Conservation (phyloP, 2,888 invertebrate genomes). For the Acanthosoma haemorrhoidale region DNA sequence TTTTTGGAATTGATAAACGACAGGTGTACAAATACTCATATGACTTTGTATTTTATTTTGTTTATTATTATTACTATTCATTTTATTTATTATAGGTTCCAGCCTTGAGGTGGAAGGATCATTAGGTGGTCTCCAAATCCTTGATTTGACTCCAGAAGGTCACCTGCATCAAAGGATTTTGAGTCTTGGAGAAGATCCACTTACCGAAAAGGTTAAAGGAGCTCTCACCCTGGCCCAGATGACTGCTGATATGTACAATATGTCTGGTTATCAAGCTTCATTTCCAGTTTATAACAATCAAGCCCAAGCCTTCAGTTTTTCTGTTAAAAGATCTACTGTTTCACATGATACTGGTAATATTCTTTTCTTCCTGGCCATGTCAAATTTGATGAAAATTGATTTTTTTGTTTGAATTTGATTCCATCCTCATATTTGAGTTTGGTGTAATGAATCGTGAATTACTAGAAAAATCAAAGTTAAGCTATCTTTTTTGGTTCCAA, state of each 20-base stretch:
- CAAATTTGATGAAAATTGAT: too few species aligned
- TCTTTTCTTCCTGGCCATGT: too few species aligned
- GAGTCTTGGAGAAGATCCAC: conserved; percentile 72
- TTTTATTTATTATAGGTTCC: conserved; percentile 46
- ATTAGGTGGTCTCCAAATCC: conserved; percentile 82
- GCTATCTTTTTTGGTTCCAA: too few species aligned
- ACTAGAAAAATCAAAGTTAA: too few species aligned
- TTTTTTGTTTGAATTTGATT: too few species aligned
- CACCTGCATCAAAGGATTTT: conserved; percentile 78
- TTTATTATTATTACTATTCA: background rate
- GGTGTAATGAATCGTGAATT: too few species aligned
- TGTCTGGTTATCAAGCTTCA: conserved; percentile 37
- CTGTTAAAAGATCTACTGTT: conserved; percentile 46
- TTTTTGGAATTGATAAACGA: too few species aligned
- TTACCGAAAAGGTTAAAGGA: conserved; percentile 47
- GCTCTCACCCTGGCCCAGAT: conserved; percentile 45
- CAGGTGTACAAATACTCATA: too few species aligned
- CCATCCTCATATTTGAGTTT: too few species aligned
- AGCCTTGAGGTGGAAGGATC: conserved; percentile 71
- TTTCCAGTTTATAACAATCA: conserved; percentile 43
- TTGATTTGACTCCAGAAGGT: conserved; percentile 81
- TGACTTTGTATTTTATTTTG: background rate
- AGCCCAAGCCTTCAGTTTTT: conserved; percentile 56
- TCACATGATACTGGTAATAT: conserved; percentile 41
- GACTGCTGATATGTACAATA: conserved; percentile 47